These are phyloP conservation scores for Heterocephalus glaber DNA, from an alignment of 2,113 vertebrate species.

Conservation along the genomic window DNA sequence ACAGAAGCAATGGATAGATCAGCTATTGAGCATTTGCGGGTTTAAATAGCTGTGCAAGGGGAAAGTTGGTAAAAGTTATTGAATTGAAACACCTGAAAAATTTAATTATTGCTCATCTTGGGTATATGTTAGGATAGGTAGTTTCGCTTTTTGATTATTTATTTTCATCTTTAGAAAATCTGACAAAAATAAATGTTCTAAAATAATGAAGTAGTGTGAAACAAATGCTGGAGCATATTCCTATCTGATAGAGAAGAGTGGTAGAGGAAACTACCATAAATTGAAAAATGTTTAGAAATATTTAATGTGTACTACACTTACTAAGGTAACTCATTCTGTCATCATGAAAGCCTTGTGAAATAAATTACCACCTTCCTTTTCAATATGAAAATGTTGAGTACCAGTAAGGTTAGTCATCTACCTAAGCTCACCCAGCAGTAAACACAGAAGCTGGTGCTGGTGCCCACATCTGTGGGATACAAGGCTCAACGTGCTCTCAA, in stretches of 20 bases:
- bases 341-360: neutral
- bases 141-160: constrained; percentile 3
- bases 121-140: neutral
- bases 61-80: neutral
- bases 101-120: neutral
- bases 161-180: constrained; percentile 39
- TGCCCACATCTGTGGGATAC: neutral
- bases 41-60: constrained; percentile 27
- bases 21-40: constrained; percentile 7
- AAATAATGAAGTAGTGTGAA: neutral
- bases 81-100: neutral
- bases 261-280: neutral
- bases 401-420: neutral
- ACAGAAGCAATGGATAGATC: constrained; percentile 46
- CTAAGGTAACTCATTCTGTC: neutral
- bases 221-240: neutral
- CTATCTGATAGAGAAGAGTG: neutral
- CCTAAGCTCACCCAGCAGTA: neutral
- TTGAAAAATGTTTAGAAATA: neutral
- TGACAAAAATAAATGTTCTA: constrained; percentile 15
- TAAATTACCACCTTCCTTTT: neutral
- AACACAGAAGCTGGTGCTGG: too few species aligned
- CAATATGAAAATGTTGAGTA: neutral
- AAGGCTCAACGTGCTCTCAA: neutral
- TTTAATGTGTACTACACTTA: neutral